phyloP scores from a whole-genome alignment of 2,888 invertebrate genomes.

The Macrophya annulata region DNA sequence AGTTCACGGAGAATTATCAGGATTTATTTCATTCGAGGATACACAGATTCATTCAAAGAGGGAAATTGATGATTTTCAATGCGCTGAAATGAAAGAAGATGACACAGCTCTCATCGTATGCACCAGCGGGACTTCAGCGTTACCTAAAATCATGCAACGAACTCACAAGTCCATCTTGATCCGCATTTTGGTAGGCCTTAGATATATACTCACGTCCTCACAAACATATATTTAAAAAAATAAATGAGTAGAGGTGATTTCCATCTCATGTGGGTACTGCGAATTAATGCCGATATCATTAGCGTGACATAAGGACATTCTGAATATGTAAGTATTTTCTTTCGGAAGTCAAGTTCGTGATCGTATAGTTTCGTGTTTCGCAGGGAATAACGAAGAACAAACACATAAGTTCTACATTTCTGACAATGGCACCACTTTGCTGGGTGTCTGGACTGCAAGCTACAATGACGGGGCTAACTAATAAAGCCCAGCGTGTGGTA shows the following conservation, averaged over 20 bases:
- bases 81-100: not conserved
- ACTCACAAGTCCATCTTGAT: not conserved
- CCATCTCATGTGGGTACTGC: too few species aligned
- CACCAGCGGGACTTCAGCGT: not conserved
- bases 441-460: not conserved
- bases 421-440: not conserved
- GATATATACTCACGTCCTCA: too few species aligned
- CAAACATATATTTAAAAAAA: too few species aligned
- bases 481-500: not conserved
- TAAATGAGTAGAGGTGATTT: too few species aligned
- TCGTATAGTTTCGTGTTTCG: too few species aligned
- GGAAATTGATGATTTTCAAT: not conserved
- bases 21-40: constrained; percentile 12
- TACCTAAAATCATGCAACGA: not conserved
- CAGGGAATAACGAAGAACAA: too few species aligned
- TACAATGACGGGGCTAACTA: not conserved
- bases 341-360: too few species aligned
- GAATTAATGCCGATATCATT: too few species aligned
- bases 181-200: not conserved
- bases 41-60: not conserved
- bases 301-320: too few species aligned
- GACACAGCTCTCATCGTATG: not conserved
- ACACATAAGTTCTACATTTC: not conserved
- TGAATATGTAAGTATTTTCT: too few species aligned
- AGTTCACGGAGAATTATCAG: not conserved